Base-by-base conservation (phyloP, 2,888 invertebrate genomes). In the Pseudolycoriella hygida region DNA sequence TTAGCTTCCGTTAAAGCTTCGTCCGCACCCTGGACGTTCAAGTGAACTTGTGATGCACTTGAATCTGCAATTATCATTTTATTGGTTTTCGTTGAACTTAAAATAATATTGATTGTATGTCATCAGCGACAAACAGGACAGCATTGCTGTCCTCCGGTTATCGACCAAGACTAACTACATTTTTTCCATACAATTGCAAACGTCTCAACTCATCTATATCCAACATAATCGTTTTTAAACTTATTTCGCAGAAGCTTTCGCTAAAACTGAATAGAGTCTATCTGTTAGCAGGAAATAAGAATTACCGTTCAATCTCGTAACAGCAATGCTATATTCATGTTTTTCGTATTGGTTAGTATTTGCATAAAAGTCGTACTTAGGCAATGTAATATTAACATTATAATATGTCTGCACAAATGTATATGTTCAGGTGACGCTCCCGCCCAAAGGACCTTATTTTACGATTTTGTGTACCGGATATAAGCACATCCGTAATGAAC, bases 401-500 rank as follows among this genome's bases (percentile, higher is more conserved):
- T 25, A 25, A 25, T 4, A 25, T 8, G 25, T 4, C 25, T n/a
- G 8, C 25, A 25, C 3, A 10, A 15, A 39, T 15, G 15, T 39
- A 39, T 19, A 19, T 40, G 3, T 10, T 5, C 12, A 19, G 40
- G 19, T 40, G 40, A 12, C 25, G 25, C 25, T 25, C 19, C 40
- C 40, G 40, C 40, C 40, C 19, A 18, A 19, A 19, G 40, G 40
- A 6, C 17, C 19, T 40, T 5, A 34, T 34, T 25, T 25, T 25
- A 25, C 25, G 15, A 39, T 39, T 40, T 40, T n/a, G 40, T 40
- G 18, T 40, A 40, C 40, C 40, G 40, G 40, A 40, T 40, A 40
- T 40, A 19, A 40, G 40, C 19, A n/a, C n/a, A 19, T 40, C 40
- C 40, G 40, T 40, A 40, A 40, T 40, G 40, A 40, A 40, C 40